Base-by-base conservation (phyloP, 2,113 vertebrate genomes). In the Caranx ignobilis region DNA sequence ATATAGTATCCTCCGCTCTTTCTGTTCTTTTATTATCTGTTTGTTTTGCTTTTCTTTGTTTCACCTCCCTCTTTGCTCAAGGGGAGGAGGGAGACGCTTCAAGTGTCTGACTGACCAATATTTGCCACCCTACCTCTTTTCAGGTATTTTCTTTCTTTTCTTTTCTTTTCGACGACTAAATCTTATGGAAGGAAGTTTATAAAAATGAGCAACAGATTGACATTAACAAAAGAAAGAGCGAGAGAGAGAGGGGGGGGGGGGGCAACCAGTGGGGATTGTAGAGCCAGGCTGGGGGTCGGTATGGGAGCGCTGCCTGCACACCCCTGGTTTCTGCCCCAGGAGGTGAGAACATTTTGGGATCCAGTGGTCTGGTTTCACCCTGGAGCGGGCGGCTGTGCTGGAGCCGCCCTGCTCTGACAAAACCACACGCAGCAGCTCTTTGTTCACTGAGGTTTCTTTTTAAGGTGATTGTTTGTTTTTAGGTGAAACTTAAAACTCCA, bases 31-130 rank as follows among this genome's bases (percentile, higher is more conserved):
- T 81, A 59, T 84, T 61, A 70, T 79, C 59, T 71, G 48, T 81
- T 77, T 43, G 1, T 75, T 78, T 71, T 75, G 78, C 48, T 74
- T 60, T 66, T 77, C 76, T 89, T 86, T 84, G 79, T 82, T 69
- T 79, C 47, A 18, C 75, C 77, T 85, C 81, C 71, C 75, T 87
- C 45, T 74, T 48, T 26, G 26, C 26, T 47, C 35, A 9, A 80
- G 77, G 82, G 78, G 69, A 73, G 71, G 77, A 69, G 75, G 75
- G 80, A 73, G 64, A 77, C 60, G 77, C 83, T 86, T 90, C 83
- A 86, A 82, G 66, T 81, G 87, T 93, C 93, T 94, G 93, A 92
- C 93, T 92, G 91, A 94, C 91, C 87, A 90, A 93, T 92, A 94
- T 90, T 91, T 89, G 88, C 90, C 85, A 84, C 91, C 90, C 88